Conservation (phyloP, 2,113 vertebrate genomes). For the Octodon degus region DNA sequence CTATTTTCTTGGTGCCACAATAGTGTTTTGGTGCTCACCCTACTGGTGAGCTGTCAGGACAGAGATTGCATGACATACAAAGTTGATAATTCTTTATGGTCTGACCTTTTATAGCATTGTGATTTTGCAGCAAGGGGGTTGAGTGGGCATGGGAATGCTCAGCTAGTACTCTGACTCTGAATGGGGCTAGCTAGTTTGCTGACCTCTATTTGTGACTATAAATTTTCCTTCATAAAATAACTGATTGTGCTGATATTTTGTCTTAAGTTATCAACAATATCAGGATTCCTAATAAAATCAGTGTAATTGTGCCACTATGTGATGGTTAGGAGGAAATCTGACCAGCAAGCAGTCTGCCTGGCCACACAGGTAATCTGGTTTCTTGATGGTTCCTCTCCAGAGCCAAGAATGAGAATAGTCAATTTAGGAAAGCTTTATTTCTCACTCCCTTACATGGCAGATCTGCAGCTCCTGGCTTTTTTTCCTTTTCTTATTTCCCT, state of each 20-base stretch:
- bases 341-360: background rate
- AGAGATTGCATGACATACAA: background rate
- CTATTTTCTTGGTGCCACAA: background rate
- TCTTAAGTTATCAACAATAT: background rate
- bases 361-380: background rate
- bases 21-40: background rate
- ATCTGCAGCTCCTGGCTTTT: background rate
- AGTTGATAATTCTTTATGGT: background rate
- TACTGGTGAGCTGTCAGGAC: background rate
- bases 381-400: background rate
- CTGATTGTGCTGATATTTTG: background rate
- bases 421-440: background rate
- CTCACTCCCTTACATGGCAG: background rate
- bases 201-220: background rate
- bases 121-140: constrained; percentile 3
- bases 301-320: background rate
- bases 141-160: background rate
- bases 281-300: background rate
- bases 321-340: constrained; percentile 3
- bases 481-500: background rate
- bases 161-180: background rate
- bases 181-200: background rate
- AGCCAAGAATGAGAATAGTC: background rate
- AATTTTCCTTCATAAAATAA: background rate
- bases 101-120: background rate